Base-by-base conservation (phyloP, 2,888 invertebrate genomes). In the Camptogramma bilineatum region DNA sequence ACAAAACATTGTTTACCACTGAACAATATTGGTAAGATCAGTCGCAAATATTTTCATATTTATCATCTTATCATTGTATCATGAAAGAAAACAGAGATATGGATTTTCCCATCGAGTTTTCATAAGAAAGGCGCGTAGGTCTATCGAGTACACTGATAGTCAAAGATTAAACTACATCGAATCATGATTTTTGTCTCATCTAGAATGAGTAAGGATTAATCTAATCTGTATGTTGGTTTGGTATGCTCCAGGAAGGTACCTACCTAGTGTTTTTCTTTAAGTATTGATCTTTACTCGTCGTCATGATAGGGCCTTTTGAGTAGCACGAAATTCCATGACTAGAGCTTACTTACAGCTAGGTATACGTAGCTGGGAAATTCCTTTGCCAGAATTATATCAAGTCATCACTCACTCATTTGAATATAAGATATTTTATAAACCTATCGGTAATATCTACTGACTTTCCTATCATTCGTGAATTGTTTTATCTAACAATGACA, bases 21-120 rank as follows among this genome's bases (percentile, higher is more conserved):
- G 13, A 39, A 53, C 48, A 24, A 39, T 64, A 62, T 66, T 62
- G 62, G 48, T 19, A 57, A 48, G 47, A 62, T 56, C 48, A 21
- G 42, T 51, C 57, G 50, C 21, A 24, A 52, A 44, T 52, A 55
- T 50, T 54, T 47, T 31, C 59, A 62, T 62, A 28, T 64, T 56
- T 64, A 60, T 51, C 18, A 51, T 64, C 19, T 66, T 67, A 71
- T 69, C 64, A 54, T 60, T 55, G 21, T 62, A 69, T 71, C 71
- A 34, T 55, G 62, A 62, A 52, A 62, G 59, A 62, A 62, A 61
- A 60, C 21, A 34, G 4, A 54, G 19, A 54, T 42, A 39, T 21
- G 13, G 17, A 18, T 48, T 59, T 53, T 28, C 48, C 10, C 0
- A 18, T 13, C n/a, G 28, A 18, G 46, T 28, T 16, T 34, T 39